phyloP scores from a whole-genome alignment of 64 coral and sea anemone genomes.

The Pocillopora verrucosa region DNA sequence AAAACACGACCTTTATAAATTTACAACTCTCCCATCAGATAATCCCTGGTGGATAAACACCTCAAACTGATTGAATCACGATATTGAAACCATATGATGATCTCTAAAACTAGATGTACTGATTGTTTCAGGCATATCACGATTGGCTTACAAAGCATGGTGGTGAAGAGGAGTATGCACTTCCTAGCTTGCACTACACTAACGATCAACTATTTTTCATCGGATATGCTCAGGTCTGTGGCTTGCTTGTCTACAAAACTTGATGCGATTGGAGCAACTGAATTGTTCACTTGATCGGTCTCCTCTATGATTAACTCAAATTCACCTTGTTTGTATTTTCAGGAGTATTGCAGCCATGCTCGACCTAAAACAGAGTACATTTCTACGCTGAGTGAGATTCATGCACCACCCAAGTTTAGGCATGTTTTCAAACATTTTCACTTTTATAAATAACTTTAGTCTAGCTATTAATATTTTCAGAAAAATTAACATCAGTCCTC shows the following conservation, averaged over 20 bases:
- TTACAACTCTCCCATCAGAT: too few relatives aligned
- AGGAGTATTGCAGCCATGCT: constrained; percentile 93
- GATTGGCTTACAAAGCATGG: constrained; percentile 78
- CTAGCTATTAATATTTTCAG: too few relatives aligned
- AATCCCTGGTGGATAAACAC: too few relatives aligned
- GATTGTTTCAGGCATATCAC: constrained; percentile 74
- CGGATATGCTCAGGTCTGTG: constrained; percentile 93
- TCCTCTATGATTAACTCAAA: too few relatives aligned
- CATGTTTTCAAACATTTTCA: constrained; percentile 1
- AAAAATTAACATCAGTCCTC: too few relatives aligned
- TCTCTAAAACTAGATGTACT: neutral
- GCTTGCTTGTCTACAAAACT: neutral
- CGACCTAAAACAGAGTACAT: constrained; percentile 96
- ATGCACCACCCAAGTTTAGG: constrained; percentile 97
- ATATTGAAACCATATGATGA: too few relatives aligned
- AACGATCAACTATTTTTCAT: constrained; percentile 98
- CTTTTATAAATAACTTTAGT: neutral
- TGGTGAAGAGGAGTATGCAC: constrained; percentile 43
- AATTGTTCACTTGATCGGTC: too few relatives aligned
- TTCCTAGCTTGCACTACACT: constrained; percentile 76
- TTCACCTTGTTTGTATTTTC: neutral
- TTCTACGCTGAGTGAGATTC: constrained; percentile 88
- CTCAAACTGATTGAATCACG: too few relatives aligned
- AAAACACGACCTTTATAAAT: too few relatives aligned
- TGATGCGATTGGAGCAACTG: too few relatives aligned